Conservation (phyloP, 1,140 invertebrate species). For the Trinorchestia longiramus region DNA sequence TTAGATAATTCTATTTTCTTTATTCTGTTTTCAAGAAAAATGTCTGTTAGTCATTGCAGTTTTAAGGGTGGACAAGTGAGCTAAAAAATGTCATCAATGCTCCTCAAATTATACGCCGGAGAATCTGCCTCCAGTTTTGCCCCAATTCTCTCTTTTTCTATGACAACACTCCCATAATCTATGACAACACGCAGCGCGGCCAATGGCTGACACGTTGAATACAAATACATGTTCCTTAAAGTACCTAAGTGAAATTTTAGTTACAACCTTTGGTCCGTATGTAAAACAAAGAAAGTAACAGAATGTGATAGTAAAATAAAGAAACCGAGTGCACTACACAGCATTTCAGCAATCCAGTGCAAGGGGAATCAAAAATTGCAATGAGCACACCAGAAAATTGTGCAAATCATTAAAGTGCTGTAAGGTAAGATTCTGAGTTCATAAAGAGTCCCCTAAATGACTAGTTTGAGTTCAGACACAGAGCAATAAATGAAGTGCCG, state of each 20-base stretch:
- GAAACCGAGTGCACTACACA: neutral
- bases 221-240: neutral
- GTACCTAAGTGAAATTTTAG: neutral
- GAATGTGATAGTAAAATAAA: too few relatives aligned
- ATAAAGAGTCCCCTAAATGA: neutral
- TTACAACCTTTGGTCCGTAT: neutral
- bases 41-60: too few relatives aligned
- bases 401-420: neutral
- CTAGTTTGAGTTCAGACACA: neutral
- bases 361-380: neutral
- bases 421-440: neutral
- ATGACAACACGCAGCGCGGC: too few relatives aligned
- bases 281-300: too few relatives aligned
- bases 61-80: too few relatives aligned
- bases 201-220: neutral
- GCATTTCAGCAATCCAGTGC: neutral
- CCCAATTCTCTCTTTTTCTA: neutral
- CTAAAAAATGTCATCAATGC: too few relatives aligned
- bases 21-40: too few relatives aligned
- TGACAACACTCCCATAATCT: neutral
- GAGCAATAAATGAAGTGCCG: neutral
- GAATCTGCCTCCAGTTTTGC: too few relatives aligned
- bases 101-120: too few relatives aligned
- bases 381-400: neutral
- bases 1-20: too few relatives aligned